phyloP scores from a whole-genome alignment of 2,888 invertebrate species.

The Drosophila mercatorum region DNA sequence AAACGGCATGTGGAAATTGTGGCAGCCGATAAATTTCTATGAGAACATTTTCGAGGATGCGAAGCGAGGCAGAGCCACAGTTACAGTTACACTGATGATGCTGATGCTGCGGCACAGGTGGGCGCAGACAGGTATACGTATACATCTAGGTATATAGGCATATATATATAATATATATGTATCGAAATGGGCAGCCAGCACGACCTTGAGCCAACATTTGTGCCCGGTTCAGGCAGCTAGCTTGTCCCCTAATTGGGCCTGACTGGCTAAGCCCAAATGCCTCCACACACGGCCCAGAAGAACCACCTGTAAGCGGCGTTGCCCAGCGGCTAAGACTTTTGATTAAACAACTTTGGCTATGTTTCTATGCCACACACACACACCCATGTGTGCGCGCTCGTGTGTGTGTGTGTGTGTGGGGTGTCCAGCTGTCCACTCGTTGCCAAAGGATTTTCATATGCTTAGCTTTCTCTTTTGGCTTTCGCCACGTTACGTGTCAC shows the following conservation, averaged over 20 bases:
- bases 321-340: conserved; percentile 27
- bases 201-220: conserved; percentile 29
- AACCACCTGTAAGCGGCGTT: conserved; percentile 52
- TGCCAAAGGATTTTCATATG: conserved; percentile 59
- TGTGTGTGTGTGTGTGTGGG: conserved; percentile 9
- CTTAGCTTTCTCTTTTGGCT: conserved; percentile 66
- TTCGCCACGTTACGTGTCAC: conserved; percentile 46
- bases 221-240: neutral
- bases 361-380: conserved; percentile 15
- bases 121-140: neutral
- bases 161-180: neutral
- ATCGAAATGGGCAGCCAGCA: neutral
- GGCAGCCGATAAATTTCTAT: conserved; percentile 53
- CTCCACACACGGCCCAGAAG: neutral
- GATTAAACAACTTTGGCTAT: conserved; percentile 17
- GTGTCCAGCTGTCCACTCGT: conserved; percentile 12
- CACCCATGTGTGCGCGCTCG: conserved; percentile 13
- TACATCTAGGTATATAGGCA: neutral
- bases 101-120: conserved; percentile 1
- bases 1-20: conserved; percentile 63
- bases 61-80: conserved; percentile 7
- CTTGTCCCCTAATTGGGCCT: conserved; percentile 9
- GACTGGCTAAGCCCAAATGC: conserved; percentile 6
- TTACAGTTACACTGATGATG: conserved; percentile 15
- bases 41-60: conserved; percentile 44